A percentile compares a stretch with the other conserved stretches of the same genome.
phyloP scores from a whole-genome alignment of 2,888 invertebrate species.

The Seira musarum region DNA sequence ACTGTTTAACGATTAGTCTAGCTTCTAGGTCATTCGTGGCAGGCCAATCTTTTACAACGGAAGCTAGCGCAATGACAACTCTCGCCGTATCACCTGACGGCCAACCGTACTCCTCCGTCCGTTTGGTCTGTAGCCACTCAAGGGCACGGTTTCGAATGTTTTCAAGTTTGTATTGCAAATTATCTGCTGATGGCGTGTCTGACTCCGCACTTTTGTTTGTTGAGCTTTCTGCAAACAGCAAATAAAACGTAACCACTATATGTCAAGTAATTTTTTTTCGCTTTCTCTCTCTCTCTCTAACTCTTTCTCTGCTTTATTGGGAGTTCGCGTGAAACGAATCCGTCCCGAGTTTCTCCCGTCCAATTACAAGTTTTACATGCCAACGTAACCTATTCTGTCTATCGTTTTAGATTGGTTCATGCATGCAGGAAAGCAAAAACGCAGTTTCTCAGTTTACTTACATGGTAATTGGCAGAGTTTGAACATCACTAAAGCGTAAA shows the following conservation, averaged over 20 bases:
- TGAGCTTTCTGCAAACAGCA: slow-evolving; percentile 61
- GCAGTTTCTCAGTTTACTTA: too few relatives aligned
- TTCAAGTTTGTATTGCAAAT: slow-evolving; percentile 63
- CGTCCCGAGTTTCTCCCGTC: neutral
- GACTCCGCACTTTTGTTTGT: slow-evolving; percentile 61
- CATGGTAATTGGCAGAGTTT: too few relatives aligned
- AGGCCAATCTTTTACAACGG: slow-evolving; percentile 71
- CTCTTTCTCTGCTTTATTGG: slow-evolving; percentile 18
- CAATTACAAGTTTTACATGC: neutral
- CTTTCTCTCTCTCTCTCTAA: too few relatives aligned
- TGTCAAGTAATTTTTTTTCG: neutral
- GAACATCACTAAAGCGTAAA: too few relatives aligned
- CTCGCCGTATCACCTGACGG: slow-evolving; percentile 85
- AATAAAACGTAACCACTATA: too few relatives aligned
- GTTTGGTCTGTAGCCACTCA: slow-evolving; percentile 80
- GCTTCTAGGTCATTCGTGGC: slow-evolving; percentile 79
- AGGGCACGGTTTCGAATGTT: slow-evolving; percentile 76
- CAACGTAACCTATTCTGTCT: neutral
- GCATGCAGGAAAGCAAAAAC: too few relatives aligned
- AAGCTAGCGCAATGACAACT: slow-evolving; percentile 84
- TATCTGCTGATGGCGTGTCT: slow-evolving; percentile 58
- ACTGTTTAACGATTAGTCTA: slow-evolving; percentile 86
- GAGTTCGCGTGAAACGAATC: slow-evolving; percentile 34
- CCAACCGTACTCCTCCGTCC: slow-evolving; percentile 78
- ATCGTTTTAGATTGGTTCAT: too few relatives aligned